Evolutionary conservation across 2,888 invertebrate genomes (phyloP).

Genomic region (Zaprionus bogoriensis): DNA sequence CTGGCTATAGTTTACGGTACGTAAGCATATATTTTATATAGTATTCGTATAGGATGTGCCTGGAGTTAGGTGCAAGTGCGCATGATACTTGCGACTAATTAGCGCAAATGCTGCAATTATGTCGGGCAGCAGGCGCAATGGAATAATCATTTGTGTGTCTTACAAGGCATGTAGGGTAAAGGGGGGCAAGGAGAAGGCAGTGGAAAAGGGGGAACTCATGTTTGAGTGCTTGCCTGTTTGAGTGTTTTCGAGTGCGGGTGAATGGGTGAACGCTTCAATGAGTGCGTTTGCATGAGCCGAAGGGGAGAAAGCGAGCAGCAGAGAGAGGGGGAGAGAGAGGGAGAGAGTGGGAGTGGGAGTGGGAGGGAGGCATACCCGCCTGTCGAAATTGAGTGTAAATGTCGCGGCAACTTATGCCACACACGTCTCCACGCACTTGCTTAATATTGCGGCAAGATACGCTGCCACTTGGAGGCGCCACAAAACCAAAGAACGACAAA

Average conservation of each 20-base stretch:
- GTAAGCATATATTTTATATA: too few species aligned
- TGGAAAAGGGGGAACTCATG: too few species aligned
- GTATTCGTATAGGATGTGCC: too few species aligned
- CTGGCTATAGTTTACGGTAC: too few species aligned
- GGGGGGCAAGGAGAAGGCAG: not conserved
- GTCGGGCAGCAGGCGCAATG: conserved; percentile 17
- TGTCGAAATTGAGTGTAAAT: conserved; percentile 64
- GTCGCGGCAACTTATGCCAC: conserved; percentile 73
- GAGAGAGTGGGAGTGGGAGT: not conserved
- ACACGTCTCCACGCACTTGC: conserved; percentile 73
- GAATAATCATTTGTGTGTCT: conserved; percentile 42
- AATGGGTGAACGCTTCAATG: not conserved
- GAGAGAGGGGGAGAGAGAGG: not conserved
- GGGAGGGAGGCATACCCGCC: not conserved
- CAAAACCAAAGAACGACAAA: conserved; percentile 31
- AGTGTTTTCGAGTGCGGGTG: not conserved
- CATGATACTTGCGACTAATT: conserved; percentile 23
- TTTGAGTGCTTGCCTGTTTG: not conserved
- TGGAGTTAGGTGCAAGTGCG: not conserved
- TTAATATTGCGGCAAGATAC: conserved; percentile 64
- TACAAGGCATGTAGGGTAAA: conserved; percentile 13
- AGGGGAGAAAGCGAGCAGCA: not conserved
- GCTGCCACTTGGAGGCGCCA: conserved; percentile 34
- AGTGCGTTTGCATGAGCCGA: not conserved
- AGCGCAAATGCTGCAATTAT: conserved; percentile 9